Conservation (phyloP, 2,113 vertebrate species). For the Indri indri region DNA sequence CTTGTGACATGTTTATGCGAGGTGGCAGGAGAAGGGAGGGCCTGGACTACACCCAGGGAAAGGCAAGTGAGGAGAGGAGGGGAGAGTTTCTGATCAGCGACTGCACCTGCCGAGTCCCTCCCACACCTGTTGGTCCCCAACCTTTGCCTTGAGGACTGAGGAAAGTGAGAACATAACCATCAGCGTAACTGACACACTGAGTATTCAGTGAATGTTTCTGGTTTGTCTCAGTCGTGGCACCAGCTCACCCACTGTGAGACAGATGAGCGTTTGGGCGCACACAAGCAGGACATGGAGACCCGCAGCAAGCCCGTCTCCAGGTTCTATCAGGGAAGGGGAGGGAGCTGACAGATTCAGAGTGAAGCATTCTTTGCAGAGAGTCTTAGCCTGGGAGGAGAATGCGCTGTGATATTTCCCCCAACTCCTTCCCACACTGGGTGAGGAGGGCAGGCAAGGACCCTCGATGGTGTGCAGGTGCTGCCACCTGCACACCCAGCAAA, state of each 20-base stretch:
- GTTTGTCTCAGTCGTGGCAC: neutral
- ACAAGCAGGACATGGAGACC: rapidly evolving
- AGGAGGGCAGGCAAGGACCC: neutral
- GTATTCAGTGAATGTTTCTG: neutral
- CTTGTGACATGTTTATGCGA: neutral
- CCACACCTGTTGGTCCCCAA: too few species aligned
- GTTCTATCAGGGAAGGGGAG: neutral
- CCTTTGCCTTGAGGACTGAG: neutral
- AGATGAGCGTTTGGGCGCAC: neutral
- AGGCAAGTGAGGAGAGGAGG: neutral
- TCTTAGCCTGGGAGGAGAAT: neutral
- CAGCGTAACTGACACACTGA: neutral
- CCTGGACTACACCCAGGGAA: neutral
- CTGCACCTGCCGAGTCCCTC: neutral
- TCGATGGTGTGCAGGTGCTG: neutral
- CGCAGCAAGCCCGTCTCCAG: rapidly evolving
- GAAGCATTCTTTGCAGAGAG: neutral
- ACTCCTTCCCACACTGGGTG: neutral
- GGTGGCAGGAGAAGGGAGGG: neutral
- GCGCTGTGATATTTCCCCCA: neutral
- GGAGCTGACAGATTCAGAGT: neutral
- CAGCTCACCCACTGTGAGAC: neutral
- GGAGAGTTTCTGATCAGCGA: neutral
- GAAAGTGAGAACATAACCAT: neutral
- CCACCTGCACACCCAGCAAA: neutral